Conservation (phyloP, 2,888 invertebrate species). For the Sturmia bella region DNA sequence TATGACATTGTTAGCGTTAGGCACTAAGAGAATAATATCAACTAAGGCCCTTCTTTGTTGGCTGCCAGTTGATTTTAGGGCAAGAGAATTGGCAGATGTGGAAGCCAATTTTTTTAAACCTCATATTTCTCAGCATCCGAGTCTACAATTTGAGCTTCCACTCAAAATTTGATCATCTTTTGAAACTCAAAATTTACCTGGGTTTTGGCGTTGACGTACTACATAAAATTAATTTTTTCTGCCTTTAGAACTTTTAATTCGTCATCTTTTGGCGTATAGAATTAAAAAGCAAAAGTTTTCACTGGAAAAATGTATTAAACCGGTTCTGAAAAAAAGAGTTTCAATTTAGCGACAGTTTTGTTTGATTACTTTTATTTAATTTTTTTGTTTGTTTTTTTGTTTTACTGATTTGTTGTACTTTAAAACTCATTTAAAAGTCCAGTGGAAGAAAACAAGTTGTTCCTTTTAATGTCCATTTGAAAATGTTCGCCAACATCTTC, state of each 20-base stretch:
- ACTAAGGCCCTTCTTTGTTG: too few species aligned
- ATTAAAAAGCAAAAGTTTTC: slow-evolving; percentile 39
- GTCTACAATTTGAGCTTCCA: too few species aligned
- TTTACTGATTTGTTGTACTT: neutral
- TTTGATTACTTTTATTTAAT: neutral
- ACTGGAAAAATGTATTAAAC: slow-evolving; percentile 3
- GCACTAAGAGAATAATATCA: too few species aligned
- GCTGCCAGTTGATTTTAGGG: too few species aligned
- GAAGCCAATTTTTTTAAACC: too few species aligned
- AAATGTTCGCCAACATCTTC: neutral
- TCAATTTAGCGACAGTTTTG: neutral
- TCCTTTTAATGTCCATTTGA: slow-evolving; percentile 6
- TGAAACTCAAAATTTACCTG: neutral
- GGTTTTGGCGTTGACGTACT: too few species aligned
- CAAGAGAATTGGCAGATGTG: too few species aligned
- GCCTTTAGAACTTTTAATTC: neutral
- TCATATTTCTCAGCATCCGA: too few species aligned
- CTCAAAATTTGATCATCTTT: too few species aligned
- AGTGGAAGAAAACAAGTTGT: slow-evolving; percentile 43
- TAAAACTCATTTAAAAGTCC: slow-evolving; percentile 1
- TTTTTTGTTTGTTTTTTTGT: slow-evolving; percentile 6
- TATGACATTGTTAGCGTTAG: too few species aligned
- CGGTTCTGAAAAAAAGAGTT: slow-evolving; percentile 7
- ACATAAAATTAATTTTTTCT: neutral
- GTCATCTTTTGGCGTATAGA: neutral